phyloP scores from a whole-genome alignment of 2,113 vertebrate genomes.

The Carassius gibelio region DNA sequence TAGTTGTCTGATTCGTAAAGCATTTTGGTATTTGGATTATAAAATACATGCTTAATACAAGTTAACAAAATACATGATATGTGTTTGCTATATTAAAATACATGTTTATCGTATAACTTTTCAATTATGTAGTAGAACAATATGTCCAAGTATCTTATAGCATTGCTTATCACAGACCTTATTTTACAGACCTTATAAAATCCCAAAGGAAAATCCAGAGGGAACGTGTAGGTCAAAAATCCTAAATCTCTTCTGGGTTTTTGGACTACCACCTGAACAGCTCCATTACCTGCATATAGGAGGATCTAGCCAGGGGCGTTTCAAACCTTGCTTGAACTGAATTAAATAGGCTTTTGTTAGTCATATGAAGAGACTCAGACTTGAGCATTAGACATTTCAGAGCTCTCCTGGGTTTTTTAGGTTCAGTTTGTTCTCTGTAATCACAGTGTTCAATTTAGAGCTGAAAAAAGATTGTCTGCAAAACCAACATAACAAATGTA shows the following conservation, averaged over 20 bases:
- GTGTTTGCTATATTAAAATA: too few relatives aligned
- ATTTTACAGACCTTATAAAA: not conserved
- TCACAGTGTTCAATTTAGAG: conserved; percentile 12
- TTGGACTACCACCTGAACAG: not conserved
- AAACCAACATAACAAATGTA: conserved; percentile 11
- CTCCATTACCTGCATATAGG: not conserved
- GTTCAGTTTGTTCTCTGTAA: not conserved
- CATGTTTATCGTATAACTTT: not conserved
- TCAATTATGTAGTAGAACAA: not conserved
- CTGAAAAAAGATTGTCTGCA: conserved; percentile 23
- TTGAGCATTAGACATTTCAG: not conserved
- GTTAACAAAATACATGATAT: too few relatives aligned
- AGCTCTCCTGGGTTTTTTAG: not conserved
- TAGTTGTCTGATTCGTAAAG: not conserved
- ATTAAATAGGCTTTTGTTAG: not conserved
- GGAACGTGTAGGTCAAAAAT: not conserved
- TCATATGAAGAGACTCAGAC: not conserved
- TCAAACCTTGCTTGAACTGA: not conserved
- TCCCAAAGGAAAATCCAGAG: not conserved
- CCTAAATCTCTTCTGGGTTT: not conserved
- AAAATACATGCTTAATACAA: too few relatives aligned
- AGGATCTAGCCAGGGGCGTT: not conserved
- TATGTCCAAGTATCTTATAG: not conserved
- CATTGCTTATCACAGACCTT: not conserved
- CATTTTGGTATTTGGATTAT: not conserved